Conservation (phyloP, 2,113 vertebrate species). For the Castor canadensis region DNA sequence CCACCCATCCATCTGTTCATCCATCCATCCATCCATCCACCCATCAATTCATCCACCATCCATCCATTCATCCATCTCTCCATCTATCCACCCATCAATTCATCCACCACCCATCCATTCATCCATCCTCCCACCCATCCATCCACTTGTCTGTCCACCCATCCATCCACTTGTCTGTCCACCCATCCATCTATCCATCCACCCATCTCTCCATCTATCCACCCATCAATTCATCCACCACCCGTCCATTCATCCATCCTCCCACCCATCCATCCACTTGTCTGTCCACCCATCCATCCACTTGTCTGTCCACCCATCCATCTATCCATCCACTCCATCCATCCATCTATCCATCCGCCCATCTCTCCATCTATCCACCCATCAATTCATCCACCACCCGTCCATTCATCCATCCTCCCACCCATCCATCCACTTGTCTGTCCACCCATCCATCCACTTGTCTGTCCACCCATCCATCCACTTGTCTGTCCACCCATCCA, state of each 20-base stretch:
- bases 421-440: neutral
- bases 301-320: no score
- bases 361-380: neutral
- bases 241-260: no score
- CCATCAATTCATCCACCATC: accelerated
- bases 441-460: neutral
- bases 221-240: accelerated
- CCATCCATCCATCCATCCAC: no score
- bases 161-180: accelerated
- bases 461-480: no score
- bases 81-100: no score
- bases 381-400: no score
- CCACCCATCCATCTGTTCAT: no score
- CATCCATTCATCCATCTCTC: accelerated
- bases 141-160: accelerated
- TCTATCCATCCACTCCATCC: accelerated
- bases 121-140: accelerated
- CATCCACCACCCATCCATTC: neutral
- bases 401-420: accelerated
- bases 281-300: no score
- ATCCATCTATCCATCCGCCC: accelerated
- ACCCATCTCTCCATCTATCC: accelerated
- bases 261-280: neutral
- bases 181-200: accelerated
- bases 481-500: no score